Conservation (phyloP, 2,797 vertebrate species). For the Tiaroga cobitis region DNA sequence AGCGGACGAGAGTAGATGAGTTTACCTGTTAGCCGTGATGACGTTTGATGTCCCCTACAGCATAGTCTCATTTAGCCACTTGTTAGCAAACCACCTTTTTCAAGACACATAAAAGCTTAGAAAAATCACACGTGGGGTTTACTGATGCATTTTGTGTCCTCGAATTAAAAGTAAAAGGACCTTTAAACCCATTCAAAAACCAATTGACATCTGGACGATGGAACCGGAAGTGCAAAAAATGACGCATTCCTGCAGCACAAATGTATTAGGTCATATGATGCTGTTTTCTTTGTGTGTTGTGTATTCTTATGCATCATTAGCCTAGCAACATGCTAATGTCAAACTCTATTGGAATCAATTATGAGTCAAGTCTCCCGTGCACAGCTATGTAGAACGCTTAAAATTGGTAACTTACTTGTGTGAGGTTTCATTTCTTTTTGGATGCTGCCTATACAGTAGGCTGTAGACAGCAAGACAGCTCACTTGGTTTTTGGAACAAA, state of each 20-base stretch:
- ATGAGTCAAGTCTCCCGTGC: not conserved
- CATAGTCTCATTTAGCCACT: not conserved
- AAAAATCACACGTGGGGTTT: not conserved
- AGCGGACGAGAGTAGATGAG: not conserved
- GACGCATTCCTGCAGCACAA: not conserved
- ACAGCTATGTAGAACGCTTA: not conserved
- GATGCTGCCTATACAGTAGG: too few species aligned
- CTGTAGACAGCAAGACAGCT: not conserved
- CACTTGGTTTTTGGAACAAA: not conserved
- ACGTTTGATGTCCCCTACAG: not conserved
- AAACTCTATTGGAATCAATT: slow-evolving; percentile 1
- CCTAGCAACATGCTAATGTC: not conserved
- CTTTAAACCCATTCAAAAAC: too few species aligned
- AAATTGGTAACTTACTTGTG: not conserved
- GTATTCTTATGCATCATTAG: slow-evolving; percentile 14
- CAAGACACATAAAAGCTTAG: not conserved
- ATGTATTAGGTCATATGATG: not conserved
- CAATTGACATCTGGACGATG: too few species aligned
- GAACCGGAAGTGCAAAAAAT: too few species aligned
- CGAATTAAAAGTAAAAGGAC: not conserved
- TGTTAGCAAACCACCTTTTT: not conserved
- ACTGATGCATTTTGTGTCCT: not conserved
- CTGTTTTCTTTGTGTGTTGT: not conserved
- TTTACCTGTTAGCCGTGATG: too few species aligned
- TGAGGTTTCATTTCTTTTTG: not conserved